A percentile compares a stretch with the other conserved stretches of the same genome.
Conservation (phyloP, 2,113 vertebrate species). For the Octodon degus region DNA sequence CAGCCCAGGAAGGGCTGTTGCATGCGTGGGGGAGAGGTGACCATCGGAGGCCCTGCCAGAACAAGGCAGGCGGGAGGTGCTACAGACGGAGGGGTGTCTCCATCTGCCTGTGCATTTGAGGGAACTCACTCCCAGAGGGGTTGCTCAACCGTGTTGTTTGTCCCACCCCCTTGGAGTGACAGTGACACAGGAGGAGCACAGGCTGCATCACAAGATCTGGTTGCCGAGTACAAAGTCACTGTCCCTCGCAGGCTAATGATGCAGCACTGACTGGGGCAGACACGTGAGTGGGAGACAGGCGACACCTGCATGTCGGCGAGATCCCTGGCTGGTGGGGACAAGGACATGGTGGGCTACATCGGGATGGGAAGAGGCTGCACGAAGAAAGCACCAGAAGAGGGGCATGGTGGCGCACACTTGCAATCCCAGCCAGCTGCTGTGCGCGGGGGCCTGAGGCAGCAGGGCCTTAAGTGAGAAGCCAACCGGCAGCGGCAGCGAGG, state of each 20-base stretch:
- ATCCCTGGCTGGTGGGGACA: not conserved
- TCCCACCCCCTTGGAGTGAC: not conserved
- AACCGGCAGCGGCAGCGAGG: not conserved
- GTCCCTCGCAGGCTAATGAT: no score
- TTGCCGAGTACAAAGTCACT: not conserved
- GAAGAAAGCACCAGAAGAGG: not conserved
- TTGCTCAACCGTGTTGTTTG: not conserved
- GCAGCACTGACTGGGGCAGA: not conserved
- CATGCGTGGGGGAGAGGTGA: no score
- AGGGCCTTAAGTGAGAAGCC: not conserved
- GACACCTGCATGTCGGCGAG: not conserved
- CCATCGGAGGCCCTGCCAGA: no score
- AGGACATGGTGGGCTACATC: rapidly evolving
- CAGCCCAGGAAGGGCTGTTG: no score
- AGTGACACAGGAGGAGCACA: not conserved
- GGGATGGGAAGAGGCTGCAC: not conserved
- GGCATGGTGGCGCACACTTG: not conserved
- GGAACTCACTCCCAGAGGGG: not conserved
- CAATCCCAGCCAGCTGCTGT: not conserved
- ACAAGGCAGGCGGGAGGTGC: no score
- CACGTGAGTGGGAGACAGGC: no score
- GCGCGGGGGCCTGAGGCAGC: not conserved
- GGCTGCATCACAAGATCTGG: not conserved
- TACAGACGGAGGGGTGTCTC: no score
- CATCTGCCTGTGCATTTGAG: not conserved